These are phyloP conservation scores for Rhyacophila brunnea DNA, from an alignment of 1,140 invertebrate genomes.

Conservation along the genomic window DNA sequence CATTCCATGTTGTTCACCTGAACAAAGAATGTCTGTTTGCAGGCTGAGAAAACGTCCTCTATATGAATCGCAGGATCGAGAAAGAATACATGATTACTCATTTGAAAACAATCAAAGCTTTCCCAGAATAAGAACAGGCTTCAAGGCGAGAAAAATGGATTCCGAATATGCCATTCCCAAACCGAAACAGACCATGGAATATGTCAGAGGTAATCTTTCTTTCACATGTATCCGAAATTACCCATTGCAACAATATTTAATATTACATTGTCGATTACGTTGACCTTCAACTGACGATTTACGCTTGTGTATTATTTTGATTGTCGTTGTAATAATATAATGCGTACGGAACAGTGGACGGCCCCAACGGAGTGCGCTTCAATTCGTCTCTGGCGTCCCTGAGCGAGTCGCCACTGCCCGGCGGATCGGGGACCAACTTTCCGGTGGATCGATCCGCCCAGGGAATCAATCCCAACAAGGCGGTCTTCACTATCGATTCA, in stretches of 20 bases:
- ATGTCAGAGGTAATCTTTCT: constrained; percentile 43
- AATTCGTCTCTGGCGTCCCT: constrained; percentile 43
- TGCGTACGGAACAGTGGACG: constrained; percentile 55
- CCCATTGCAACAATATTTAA: too few relatives aligned
- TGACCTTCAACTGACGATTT: neutral
- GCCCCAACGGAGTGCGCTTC: constrained; percentile 53
- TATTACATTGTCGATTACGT: too few relatives aligned
- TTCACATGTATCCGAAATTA: too few relatives aligned
- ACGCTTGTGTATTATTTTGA: constrained; percentile 1
- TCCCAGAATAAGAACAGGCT: constrained; percentile 43
- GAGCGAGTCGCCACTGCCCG: constrained; percentile 29
- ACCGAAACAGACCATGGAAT: constrained; percentile 45
- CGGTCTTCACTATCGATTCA: constrained; percentile 58
- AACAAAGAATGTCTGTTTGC: neutral
- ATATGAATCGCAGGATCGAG: neutral
- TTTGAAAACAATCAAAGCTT: constrained; percentile 53
- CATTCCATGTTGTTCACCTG: too few relatives aligned
- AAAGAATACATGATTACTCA: constrained; percentile 38
- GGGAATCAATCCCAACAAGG: constrained; percentile 55
- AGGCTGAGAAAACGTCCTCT: constrained; percentile 19
- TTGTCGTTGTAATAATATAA: constrained; percentile 16
- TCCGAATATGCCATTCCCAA: constrained; percentile 44
- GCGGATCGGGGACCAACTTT: constrained; percentile 8
- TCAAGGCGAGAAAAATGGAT: constrained; percentile 46
- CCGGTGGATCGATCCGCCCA: constrained; percentile 34